These are phyloP conservation scores for Cheilosia vernalis DNA, from an alignment of 2,888 invertebrate species.

Conservation along the genomic window DNA sequence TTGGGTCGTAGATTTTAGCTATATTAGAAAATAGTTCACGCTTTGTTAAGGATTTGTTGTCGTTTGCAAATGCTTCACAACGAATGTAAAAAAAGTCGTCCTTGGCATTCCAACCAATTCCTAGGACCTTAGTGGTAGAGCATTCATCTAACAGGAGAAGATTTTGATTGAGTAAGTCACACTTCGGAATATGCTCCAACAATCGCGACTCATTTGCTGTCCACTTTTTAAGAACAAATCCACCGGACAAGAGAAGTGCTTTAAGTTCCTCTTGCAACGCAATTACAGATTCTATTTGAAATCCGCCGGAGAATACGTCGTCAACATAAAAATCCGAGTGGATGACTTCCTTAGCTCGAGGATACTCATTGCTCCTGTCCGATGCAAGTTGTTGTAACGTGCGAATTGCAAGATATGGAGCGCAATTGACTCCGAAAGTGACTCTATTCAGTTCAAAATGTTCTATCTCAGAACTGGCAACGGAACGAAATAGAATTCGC, in stretches of 20 bases:
- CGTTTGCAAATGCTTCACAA: constrained; percentile 17
- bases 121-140: constrained; percentile 43
- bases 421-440: constrained; percentile 64
- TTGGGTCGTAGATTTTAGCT: constrained; percentile 62
- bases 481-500: constrained; percentile 72
- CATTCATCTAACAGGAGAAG: background rate
- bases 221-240: constrained; percentile 34
- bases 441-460: constrained; percentile 67
- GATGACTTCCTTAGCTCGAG: constrained; percentile 51
- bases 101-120: constrained; percentile 62
- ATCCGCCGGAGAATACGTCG: background rate
- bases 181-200: constrained; percentile 13
- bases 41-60: background rate
- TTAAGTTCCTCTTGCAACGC: constrained; percentile 10
- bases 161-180: constrained; percentile 11
- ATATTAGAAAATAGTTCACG: constrained; percentile 43
- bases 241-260: constrained; percentile 11
- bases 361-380: constrained; percentile 18
- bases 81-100: constrained; percentile 47
- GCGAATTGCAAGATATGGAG: constrained; percentile 38
- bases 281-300: background rate
- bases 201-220: constrained; percentile 17
- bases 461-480: constrained; percentile 27
- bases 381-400: constrained; percentile 14
- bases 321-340: constrained; percentile 37